phyloP scores from a whole-genome alignment of 1,140 invertebrate species.

The Leptinotarsa texana region DNA sequence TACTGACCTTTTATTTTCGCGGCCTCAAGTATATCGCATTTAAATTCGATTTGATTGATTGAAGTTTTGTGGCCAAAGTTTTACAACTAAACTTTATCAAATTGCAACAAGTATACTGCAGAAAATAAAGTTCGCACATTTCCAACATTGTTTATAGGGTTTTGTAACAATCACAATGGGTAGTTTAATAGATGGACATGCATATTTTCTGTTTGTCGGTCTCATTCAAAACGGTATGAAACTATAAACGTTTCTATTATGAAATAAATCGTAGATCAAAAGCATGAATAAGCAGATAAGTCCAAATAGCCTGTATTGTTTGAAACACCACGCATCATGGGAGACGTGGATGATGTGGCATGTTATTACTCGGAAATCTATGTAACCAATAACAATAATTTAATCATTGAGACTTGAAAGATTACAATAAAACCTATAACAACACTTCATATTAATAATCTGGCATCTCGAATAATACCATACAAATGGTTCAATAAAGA shows the following conservation, averaged over 20 bases:
- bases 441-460: constrained; percentile 26
- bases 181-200: too few species aligned
- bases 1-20: too few species aligned
- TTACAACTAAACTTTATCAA: too few species aligned
- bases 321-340: not conserved
- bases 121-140: too few species aligned
- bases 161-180: too few species aligned
- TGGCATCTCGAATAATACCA: constrained; percentile 18
- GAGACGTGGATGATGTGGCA: constrained; percentile 18
- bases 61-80: too few species aligned
- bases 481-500: constrained; percentile 26
- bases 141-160: too few species aligned
- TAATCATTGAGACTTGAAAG: constrained; percentile 23
- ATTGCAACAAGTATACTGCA: too few species aligned
- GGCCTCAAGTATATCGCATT: too few species aligned
- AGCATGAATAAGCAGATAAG: not conserved
- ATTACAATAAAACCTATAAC: constrained; percentile 22
- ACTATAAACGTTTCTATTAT: not conserved
- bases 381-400: constrained; percentile 22
- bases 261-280: not conserved
- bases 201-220: not conserved
- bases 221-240: not conserved
- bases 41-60: too few species aligned
- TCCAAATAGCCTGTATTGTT: constrained; percentile 2
- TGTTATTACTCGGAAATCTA: constrained; percentile 22